A percentile compares a stretch with the other conserved stretches of the same genome.
Conservation (phyloP, 2,113 vertebrate genomes). For the Carassius carassius region DNA sequence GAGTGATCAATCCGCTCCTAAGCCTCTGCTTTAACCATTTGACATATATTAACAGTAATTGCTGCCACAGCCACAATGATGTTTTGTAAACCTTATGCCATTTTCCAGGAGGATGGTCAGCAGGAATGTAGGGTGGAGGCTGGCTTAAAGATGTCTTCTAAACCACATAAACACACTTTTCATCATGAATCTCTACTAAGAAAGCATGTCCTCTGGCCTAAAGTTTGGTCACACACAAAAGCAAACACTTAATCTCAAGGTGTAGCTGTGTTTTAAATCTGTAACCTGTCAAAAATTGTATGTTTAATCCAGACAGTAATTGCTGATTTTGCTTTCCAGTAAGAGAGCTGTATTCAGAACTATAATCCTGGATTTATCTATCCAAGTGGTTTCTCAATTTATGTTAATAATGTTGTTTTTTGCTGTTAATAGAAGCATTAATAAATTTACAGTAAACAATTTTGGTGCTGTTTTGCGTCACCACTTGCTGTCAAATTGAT, state of each 20-base stretch:
- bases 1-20: conserved; percentile 77
- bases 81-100: conserved; percentile 81
- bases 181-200: conserved; percentile 81
- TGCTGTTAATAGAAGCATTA: too few relatives aligned
- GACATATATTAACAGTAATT: conserved; percentile 86
- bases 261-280: not conserved
- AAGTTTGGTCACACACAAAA: not conserved
- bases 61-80: conserved; percentile 75
- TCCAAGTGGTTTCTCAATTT: not conserved
- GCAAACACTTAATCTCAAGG: not conserved
- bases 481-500: too few relatives aligned
- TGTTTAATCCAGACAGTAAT: not conserved
- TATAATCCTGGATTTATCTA: not conserved
- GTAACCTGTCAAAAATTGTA: not conserved
- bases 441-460: too few relatives aligned
- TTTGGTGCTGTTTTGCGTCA: too few relatives aligned
- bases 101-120: conserved; percentile 89
- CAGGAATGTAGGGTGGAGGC: conserved; percentile 89
- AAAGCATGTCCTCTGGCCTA: not conserved
- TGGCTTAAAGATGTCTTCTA: conserved; percentile 84
- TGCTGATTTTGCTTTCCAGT: not conserved
- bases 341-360: not conserved
- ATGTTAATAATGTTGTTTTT: too few relatives aligned
- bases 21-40: conserved; percentile 70
- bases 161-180: conserved; percentile 75